Conservation (phyloP, 2,888 invertebrate genomes). For the Cosmia trapezina region DNA sequence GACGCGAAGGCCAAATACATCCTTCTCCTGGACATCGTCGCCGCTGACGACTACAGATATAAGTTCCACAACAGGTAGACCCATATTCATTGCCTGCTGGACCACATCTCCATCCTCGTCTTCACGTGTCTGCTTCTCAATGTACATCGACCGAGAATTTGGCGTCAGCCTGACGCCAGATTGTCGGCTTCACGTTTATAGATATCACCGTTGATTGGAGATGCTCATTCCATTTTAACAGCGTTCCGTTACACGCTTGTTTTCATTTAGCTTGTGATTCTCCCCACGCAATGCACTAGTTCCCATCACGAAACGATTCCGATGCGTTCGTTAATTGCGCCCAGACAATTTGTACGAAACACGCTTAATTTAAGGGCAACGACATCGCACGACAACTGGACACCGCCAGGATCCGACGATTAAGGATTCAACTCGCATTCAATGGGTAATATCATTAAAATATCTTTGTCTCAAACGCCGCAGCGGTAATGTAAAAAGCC, state of each 20-base stretch:
- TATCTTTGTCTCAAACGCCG: conserved; percentile 89
- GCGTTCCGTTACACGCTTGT: conserved; percentile 83
- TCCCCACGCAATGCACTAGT: conserved; percentile 87
- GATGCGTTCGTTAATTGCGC: conserved; percentile 85
- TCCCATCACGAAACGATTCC: conserved; percentile 82
- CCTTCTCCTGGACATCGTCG: conserved; percentile 99
- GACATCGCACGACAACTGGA: conserved; percentile 82
- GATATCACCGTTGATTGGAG: conserved; percentile 85
- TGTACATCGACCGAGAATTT: conserved; percentile 74
- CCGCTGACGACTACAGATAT: conserved; percentile 99
- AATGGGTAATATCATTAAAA: conserved; percentile 90
- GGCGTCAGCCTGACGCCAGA: conserved; percentile 70
- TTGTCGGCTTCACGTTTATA: conserved; percentile 73
- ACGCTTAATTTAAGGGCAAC: conserved; percentile 88
- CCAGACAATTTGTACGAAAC: conserved; percentile 87
- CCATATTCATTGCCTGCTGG: conserved; percentile 77
- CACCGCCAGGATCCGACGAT: conserved; percentile 82
- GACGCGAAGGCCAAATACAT: conserved; percentile 99
- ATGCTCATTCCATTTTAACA: conserved; percentile 77
- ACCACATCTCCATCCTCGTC: conserved; percentile 69
- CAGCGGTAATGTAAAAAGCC: conserved; percentile 84
- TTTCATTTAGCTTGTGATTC: conserved; percentile 88
- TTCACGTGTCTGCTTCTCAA: conserved; percentile 68
- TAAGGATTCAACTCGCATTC: conserved; percentile 89
- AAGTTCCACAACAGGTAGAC: conserved; percentile 98